Evolutionary conservation across 2,113 vertebrate genomes (phyloP).

Genomic region (Apteryx mantelli): DNA sequence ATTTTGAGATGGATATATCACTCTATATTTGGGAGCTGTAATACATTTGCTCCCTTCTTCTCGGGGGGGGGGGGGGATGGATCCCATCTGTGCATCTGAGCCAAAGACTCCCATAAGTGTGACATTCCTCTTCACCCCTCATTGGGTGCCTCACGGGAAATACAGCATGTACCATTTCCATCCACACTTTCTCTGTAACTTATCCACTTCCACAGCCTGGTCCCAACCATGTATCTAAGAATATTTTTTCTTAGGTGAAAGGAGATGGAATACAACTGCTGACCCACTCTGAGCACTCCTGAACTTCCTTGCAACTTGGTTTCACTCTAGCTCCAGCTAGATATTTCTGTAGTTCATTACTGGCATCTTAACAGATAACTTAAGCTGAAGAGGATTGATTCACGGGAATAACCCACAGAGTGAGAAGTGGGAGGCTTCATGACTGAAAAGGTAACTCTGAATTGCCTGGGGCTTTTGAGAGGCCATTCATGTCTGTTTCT

Average conservation of each 20-base stretch:
- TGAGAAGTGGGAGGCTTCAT: neutral
- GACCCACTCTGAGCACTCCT: neutral
- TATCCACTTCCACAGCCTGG: neutral
- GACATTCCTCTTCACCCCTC: too few relatives aligned
- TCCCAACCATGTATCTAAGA: too few relatives aligned
- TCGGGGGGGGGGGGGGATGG: neutral
- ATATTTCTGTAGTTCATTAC: neutral
- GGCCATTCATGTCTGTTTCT: neutral
- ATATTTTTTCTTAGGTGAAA: neutral
- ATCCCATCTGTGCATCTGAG: too few relatives aligned
- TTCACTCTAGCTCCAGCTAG: neutral
- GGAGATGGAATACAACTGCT: neutral
- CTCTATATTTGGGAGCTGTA: neutral
- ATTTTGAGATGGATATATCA: neutral
- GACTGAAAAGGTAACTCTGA: neutral
- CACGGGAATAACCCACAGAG: neutral
- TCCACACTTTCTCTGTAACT: neutral
- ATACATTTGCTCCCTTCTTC: neutral
- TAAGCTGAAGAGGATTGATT: neutral
- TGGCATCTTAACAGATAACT: neutral
- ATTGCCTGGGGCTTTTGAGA: neutral
- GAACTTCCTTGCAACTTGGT: neutral
- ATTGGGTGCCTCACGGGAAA: rapidly evolving
- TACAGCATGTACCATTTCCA: neutral
- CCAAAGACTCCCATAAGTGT: neutral